Evolutionary conservation across 2,797 vertebrate genomes (phyloP), one percentile per base, ranked within the genome.

Genomic region (Huso huso): DNA sequence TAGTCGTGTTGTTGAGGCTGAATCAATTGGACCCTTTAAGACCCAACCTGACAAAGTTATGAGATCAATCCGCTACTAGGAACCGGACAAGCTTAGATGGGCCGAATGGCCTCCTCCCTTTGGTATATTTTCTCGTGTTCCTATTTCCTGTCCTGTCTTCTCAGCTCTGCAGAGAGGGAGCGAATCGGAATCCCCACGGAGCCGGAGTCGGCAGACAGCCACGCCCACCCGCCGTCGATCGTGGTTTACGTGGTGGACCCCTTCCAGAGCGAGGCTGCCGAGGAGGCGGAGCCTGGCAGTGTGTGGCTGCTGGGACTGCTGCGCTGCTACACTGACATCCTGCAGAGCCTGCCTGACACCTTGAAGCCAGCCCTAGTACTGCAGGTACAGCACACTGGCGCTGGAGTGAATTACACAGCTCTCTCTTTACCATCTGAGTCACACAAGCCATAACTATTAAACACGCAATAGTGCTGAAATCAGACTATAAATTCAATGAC

Each of bases 161-260:
- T 1, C 68, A 93, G 91, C 59, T 15, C 79, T 59, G 83, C 91
- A 49, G 92, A 98, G 70, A 88, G 95, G 76, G 89, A 95, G 62
- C 83, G 93, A 60, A 96, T 99, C 37, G 96, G 96, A 63, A 89
- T 99, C 72, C 96, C 96, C 72, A 97, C 95, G 0, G 86, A 90
- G 66, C 86, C 93, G 0, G 96, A 98, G 65, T 90, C 93, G 0
- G 89, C 84, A 0, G 95, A 96, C 76, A 91, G 92, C 81, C 90
- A 92, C 0, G 77, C 89, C 74, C 94, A 92, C 65, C 93, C 93
- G 6, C 96, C 96, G 0, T 92, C 95, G 1, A 91, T 98, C 0
- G 93, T 98, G 69, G 89, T 99, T 73, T 99, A 99, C 77, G 90
- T 98, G 80, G 92, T 99, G 79, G 95, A 99, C 63, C 95, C 95